Evolutionary conservation across 2,888 invertebrate genomes (phyloP).

Genomic region (Drosophila antonietae): DNA sequence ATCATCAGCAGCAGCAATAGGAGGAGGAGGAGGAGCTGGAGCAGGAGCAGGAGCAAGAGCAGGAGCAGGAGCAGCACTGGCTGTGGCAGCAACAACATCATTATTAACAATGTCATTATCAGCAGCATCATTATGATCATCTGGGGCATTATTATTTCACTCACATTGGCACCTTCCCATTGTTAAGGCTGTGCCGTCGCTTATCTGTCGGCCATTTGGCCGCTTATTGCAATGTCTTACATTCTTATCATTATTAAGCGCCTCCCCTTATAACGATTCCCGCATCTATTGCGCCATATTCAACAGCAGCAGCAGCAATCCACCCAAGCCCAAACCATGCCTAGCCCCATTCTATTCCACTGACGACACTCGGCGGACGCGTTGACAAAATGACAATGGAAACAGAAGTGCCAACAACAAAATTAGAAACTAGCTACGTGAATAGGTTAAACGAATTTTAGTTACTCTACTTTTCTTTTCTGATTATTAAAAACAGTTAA

Average conservation of each 20-base stretch:
- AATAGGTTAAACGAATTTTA: neutral
- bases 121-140: conserved; percentile 44
- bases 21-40: too few species aligned
- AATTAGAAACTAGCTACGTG: conserved; percentile 3
- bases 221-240: conserved; percentile 78
- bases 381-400: conserved; percentile 76
- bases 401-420: conserved; percentile 33
- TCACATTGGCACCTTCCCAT: conserved; percentile 73
- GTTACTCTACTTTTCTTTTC: conserved; percentile 15
- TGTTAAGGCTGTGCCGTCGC: conserved; percentile 40
- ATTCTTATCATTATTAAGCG: conserved; percentile 74
- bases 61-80: neutral
- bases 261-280: conserved; percentile 22
- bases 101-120: conserved; percentile 26
- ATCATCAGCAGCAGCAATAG: conserved; percentile 24
- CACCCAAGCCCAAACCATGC: conserved; percentile 1
- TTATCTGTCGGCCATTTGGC: conserved; percentile 67
- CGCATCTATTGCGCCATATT: conserved; percentile 23
- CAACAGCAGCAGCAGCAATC: neutral
- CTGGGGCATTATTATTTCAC: conserved; percentile 65
- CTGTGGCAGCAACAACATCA: conserved; percentile 30
- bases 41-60: conserved; percentile 13
- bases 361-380: conserved; percentile 74
- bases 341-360: conserved; percentile 27
- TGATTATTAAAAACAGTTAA: neutral